Evolutionary conservation across 1,140 invertebrate genomes (phyloP).

Genomic region (Hycleus phaleratus): DNA sequence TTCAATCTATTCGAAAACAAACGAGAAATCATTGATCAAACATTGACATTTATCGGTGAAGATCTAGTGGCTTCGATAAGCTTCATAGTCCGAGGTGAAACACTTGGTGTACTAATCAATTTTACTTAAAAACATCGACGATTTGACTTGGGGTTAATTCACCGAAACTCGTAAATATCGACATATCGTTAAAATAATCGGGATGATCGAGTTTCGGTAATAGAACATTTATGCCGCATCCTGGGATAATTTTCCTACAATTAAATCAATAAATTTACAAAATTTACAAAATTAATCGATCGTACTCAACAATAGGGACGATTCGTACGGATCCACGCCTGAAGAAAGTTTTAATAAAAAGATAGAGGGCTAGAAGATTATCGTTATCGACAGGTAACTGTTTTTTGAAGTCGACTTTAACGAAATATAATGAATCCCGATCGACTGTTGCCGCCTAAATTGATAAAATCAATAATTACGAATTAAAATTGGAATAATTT

Average conservation of each 20-base stretch:
- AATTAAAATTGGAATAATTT: background rate
- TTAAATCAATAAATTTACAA: background rate
- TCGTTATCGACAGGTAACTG: constrained; percentile 20
- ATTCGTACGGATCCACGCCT: constrained; percentile 17
- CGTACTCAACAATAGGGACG: constrained; percentile 24
- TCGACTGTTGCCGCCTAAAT: constrained; percentile 18
- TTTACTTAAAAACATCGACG: constrained; percentile 30
- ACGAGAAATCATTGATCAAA: background rate
- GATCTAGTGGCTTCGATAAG: background rate
- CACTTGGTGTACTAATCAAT: background rate
- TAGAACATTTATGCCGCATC: constrained; percentile 27
- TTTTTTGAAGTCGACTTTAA: constrained; percentile 29
- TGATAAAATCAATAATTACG: background rate
- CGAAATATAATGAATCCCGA: constrained; percentile 24
- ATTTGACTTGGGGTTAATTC: constrained; percentile 32
- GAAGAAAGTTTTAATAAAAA: constrained; percentile 30
- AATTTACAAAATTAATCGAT: background rate
- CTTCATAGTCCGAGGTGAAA: no score
- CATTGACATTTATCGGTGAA: background rate
- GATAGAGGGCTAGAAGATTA: constrained; percentile 26
- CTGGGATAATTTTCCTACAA: constrained; percentile 34
- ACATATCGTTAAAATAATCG: constrained; percentile 28
- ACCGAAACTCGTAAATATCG: constrained; percentile 33
- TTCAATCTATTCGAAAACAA: no score
- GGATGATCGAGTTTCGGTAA: constrained; percentile 24